These are phyloP conservation scores for Trachythela sp. DNA, from an alignment of 64 coral and sea anemone species.

Conservation along the genomic window DNA sequence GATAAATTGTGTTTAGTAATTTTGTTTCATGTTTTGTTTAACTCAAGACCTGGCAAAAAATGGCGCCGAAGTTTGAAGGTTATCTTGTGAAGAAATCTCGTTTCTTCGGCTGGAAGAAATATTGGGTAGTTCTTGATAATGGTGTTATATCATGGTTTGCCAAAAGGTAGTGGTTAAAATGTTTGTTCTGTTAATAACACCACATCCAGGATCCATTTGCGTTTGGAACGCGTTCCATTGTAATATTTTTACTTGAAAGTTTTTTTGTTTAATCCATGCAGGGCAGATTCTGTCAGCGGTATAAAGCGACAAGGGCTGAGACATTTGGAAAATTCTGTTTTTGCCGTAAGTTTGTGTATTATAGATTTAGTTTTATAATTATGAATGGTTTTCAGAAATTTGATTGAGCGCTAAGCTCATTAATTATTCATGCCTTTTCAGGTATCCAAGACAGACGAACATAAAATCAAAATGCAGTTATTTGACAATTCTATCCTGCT, in stretches of 20 bases:
- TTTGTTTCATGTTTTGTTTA: neutral
- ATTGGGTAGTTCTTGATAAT: conserved; percentile 93
- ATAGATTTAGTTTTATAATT: neutral
- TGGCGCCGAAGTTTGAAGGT: conserved; percentile 82
- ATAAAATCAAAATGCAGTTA: conserved; percentile 23
- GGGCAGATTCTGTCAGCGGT: conserved; percentile 77
- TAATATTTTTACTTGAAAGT: neutral
- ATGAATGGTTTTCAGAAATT: too few relatives aligned
- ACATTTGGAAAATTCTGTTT: conserved; percentile 82
- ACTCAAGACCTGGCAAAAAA: conserved; percentile 65
- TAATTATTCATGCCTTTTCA: too few relatives aligned
- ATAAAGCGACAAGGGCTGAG: conserved; percentile 82
- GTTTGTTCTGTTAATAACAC: too few relatives aligned
- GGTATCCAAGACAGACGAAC: neutral
- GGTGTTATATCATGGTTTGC: conserved; percentile 81
- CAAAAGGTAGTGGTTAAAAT: too few relatives aligned
- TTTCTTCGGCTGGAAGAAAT: conserved; percentile 96
- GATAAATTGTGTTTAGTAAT: neutral
- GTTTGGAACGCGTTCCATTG: too few relatives aligned
- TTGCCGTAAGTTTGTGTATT: conserved; percentile 59
- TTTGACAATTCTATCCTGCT: conserved; percentile 4
- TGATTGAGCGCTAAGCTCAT: too few relatives aligned
- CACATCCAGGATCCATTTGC: too few relatives aligned
- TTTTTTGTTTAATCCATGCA: neutral
- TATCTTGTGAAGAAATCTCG: conserved; percentile 76